A percentile compares a stretch with the other conserved stretches of the same genome.
Conservation (phyloP, 1,140 invertebrate species). For the Aporrectodea caliginosa region DNA sequence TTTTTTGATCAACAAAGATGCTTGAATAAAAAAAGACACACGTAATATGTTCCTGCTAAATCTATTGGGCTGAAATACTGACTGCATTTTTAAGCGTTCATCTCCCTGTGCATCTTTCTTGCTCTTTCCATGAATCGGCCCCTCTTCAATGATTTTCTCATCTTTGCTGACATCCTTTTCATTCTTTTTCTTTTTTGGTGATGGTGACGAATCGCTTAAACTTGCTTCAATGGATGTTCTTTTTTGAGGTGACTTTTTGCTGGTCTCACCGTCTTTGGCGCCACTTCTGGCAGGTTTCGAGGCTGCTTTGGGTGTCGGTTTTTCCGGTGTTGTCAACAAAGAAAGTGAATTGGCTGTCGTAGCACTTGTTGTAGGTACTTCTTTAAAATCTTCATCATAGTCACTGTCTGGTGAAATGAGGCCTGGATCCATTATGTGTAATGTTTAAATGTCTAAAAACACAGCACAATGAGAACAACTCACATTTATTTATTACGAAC, state of each 20-base stretch:
- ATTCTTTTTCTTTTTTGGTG: neutral
- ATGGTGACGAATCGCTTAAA: neutral
- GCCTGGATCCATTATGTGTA: neutral
- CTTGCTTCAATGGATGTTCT: neutral
- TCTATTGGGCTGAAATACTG: neutral
- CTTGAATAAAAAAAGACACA: no score
- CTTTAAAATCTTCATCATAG: neutral
- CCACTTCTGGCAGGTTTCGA: neutral
- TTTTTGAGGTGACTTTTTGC: neutral
- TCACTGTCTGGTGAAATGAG: neutral
- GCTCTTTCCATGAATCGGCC: neutral
- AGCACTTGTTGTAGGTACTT: neutral
- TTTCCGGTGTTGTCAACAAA: no score
- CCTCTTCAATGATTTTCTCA: neutral
- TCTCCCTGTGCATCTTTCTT: neutral
- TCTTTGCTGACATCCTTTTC: neutral
- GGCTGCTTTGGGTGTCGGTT: neutral
- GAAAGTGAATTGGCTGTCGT: no score
- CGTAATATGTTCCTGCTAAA: no score
- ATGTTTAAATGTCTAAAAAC: no score
- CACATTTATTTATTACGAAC: no score
- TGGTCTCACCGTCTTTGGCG: neutral
- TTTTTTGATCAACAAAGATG: no score
- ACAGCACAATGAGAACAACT: no score
- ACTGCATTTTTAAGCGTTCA: neutral